phyloP scores from a whole-genome alignment of 2,797 vertebrate genomes.

The Urocyon cinereoargenteus region DNA sequence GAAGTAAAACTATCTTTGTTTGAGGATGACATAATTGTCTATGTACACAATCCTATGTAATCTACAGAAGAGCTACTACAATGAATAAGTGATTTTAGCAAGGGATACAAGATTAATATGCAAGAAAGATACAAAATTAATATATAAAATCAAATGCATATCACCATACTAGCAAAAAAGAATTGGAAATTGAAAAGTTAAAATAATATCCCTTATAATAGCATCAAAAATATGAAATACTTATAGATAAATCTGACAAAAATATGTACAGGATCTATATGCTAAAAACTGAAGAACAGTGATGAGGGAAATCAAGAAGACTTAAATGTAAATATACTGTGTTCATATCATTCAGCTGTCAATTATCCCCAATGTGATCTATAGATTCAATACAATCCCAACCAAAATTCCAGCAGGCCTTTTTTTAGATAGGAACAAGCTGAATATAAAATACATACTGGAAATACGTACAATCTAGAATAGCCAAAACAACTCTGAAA shows the following conservation, averaged over 20 bases:
- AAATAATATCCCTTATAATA: no score
- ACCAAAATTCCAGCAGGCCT: neutral
- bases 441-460: conserved; percentile 8
- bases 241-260: neutral
- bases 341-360: conserved; percentile 22
- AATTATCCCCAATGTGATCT: neutral
- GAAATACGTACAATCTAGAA: neutral
- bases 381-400: neutral
- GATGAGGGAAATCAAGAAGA: neutral
- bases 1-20: neutral
- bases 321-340: neutral
- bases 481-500: neutral
- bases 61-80: neutral
- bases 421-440: neutral
- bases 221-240: neutral
- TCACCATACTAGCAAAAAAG: no score
- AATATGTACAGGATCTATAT: neutral
- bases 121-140: no score
- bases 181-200: no score
- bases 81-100: neutral
- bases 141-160: no score
- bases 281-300: neutral
- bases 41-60: neutral
- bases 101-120: no score
- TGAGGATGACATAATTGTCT: neutral